Evolutionary conservation across 2,797 vertebrate genomes (phyloP).

Genomic region (Chelon auratus): DNA sequence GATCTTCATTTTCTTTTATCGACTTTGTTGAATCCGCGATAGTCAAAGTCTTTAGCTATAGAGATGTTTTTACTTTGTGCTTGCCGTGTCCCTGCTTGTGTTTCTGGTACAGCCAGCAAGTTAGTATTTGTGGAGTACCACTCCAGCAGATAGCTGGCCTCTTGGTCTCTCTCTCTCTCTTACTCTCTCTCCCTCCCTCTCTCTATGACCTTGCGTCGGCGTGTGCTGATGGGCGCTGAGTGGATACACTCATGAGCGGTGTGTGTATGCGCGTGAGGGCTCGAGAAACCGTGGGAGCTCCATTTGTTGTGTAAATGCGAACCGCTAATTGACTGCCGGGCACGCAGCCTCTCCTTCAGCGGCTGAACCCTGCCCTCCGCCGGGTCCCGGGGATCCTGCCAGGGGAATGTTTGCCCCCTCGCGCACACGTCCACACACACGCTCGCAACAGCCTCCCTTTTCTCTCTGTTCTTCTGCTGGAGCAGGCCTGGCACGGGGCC

Average conservation of each 20-base stretch:
- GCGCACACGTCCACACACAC: conserved; percentile 38
- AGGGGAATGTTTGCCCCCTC: conserved; percentile 70
- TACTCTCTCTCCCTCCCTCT: conserved; percentile 47
- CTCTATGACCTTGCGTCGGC: conserved; percentile 78
- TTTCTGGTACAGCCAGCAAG: conserved; percentile 66
- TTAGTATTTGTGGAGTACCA: conserved; percentile 71
- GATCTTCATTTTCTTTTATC: not conserved
- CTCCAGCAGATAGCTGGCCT: conserved; percentile 76
- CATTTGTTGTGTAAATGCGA: conserved; percentile 84
- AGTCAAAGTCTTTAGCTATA: not conserved
- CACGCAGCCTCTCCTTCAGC: conserved; percentile 81
- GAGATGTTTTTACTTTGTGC: conserved; percentile 27
- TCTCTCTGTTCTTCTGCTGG: conserved; percentile 51
- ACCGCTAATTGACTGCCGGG: conserved; percentile 82
- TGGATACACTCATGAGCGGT: conserved; percentile 71
- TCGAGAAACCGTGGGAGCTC: conserved; percentile 72
- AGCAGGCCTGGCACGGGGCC: conserved; percentile 70
- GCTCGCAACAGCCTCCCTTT: conserved; percentile 49
- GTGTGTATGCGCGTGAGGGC: conserved; percentile 26
- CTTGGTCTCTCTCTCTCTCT: conserved; percentile 53
- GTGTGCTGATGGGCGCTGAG: conserved; percentile 80
- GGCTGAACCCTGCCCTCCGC: conserved; percentile 81
- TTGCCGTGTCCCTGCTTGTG: conserved; percentile 33
- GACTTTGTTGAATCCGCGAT: conserved; percentile 1
- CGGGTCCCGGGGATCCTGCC: conserved; percentile 76